Evolutionary conservation across 2,797 vertebrate species (phyloP).

Genomic region (Sebastes trivittatus): DNA sequence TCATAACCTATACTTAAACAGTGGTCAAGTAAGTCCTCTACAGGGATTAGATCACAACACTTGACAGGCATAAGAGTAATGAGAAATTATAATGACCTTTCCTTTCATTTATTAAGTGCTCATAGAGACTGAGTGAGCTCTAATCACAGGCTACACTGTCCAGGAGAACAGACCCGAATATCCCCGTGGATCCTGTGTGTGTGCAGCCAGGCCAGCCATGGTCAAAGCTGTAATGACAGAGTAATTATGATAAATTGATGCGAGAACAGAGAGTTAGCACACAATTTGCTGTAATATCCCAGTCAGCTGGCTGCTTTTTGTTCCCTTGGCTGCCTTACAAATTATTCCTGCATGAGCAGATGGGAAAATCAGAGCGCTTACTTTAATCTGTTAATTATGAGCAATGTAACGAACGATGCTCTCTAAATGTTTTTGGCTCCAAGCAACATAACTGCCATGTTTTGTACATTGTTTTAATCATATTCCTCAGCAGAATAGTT

Average conservation of each 20-base stretch:
- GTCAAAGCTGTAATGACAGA: constrained; percentile 26
- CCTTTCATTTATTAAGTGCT: constrained; percentile 34
- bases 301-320: constrained; percentile 23
- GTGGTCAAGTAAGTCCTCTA: neutral
- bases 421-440: constrained; percentile 10
- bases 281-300: constrained; percentile 12
- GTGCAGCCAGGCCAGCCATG: constrained; percentile 1
- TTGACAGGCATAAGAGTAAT: constrained; percentile 7
- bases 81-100: constrained; percentile 31
- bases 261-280: neutral
- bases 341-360: constrained; percentile 30
- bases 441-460: neutral
- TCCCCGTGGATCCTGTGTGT: constrained; percentile 1
- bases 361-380: constrained; percentile 19
- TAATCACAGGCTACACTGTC: constrained; percentile 38
- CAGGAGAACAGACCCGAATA: constrained; percentile 44
- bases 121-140: constrained; percentile 20
- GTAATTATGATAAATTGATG: constrained; percentile 51
- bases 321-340: constrained; percentile 8
- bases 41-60: neutral
- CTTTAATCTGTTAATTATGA: constrained; percentile 44
- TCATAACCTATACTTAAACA: constrained; percentile 3
- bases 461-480: neutral
- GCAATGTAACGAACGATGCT: constrained; percentile 31
- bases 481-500: constrained; percentile 10